phyloP scores from a whole-genome alignment of 2,797 vertebrate species.

The Coranthus polyacanthus region DNA sequence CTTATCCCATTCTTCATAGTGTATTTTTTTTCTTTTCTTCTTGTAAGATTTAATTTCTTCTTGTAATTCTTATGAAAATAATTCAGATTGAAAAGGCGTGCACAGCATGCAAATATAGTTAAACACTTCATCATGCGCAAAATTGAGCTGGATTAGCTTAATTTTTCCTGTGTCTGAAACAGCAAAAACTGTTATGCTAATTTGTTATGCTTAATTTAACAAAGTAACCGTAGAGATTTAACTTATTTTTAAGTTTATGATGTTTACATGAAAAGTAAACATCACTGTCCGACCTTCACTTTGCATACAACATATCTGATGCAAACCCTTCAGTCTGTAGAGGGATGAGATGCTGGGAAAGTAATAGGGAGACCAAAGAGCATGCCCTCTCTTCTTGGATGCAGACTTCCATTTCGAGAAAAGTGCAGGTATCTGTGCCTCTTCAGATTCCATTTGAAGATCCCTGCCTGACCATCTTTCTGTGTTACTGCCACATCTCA shows the following conservation, averaged over 20 bases:
- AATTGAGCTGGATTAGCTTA: not conserved
- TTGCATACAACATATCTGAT: not conserved
- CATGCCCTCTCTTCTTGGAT: slow-evolving; percentile 27
- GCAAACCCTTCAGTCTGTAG: slow-evolving; percentile 10
- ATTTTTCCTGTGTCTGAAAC: not conserved
- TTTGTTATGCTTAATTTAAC: slow-evolving; percentile 12
- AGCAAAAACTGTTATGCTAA: not conserved
- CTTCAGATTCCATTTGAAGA: slow-evolving; percentile 74
- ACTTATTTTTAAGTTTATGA: too few species aligned
- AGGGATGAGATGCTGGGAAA: slow-evolving; percentile 2
- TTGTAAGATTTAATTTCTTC: slow-evolving; percentile 4
- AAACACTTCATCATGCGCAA: not conserved
- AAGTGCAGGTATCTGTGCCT: slow-evolving; percentile 52
- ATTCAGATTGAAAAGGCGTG: slow-evolving; percentile 5
- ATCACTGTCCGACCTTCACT: too few species aligned
- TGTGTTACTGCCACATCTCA: slow-evolving; percentile 45
- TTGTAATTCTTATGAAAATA: not conserved
- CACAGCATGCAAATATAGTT: not conserved
- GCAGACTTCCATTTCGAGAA: slow-evolving; percentile 65
- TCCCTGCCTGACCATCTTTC: slow-evolving; percentile 32
- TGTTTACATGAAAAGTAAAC: too few species aligned
- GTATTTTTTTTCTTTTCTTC: not conserved
- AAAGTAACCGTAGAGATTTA: slow-evolving; percentile 7
- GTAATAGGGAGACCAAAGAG: slow-evolving; percentile 24
- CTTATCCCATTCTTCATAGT: not conserved